Evolutionary conservation across 2,113 vertebrate genomes (phyloP).

Genomic region (Columbina picui): DNA sequence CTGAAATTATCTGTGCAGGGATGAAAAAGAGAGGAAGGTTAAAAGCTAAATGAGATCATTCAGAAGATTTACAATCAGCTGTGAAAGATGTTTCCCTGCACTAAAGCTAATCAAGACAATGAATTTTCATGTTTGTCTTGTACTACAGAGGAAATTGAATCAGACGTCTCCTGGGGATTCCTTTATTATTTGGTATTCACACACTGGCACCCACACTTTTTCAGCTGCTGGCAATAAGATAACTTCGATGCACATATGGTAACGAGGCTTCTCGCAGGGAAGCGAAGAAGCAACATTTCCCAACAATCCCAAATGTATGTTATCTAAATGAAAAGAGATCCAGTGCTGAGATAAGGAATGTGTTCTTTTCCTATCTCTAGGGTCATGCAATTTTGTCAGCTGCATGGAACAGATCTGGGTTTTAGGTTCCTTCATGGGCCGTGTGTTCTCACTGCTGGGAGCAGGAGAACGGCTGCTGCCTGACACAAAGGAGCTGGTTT

Average conservation of each 20-base stretch:
- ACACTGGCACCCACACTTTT: conserved; percentile 42
- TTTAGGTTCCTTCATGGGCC: not conserved
- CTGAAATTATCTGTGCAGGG: not conserved
- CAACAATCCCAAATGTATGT: not conserved
- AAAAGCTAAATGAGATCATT: conserved; percentile 61
- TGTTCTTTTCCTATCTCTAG: not conserved
- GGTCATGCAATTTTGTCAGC: not conserved
- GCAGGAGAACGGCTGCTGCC: not conserved
- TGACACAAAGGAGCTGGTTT: not conserved
- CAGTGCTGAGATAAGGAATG: not conserved
- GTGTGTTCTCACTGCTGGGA: not conserved
- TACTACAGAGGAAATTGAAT: conserved; percentile 48
- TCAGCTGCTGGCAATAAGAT: conserved; percentile 20
- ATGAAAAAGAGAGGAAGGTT: conserved; percentile 53
- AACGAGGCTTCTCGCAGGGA: not conserved
- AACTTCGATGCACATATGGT: not conserved
- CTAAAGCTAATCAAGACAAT: conserved; percentile 61
- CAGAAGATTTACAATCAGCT: conserved; percentile 52
- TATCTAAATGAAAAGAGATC: not conserved
- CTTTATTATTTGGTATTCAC: conserved; percentile 52
- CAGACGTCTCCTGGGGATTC: conserved; percentile 39
- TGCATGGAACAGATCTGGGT: not conserved
- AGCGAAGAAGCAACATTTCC: not conserved
- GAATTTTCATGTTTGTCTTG: conserved; percentile 66
- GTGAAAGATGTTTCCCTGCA: conserved; percentile 42